Conservation (phyloP, 1,140 invertebrate genomes). For the Macrobrachium rosenbergii region DNA sequence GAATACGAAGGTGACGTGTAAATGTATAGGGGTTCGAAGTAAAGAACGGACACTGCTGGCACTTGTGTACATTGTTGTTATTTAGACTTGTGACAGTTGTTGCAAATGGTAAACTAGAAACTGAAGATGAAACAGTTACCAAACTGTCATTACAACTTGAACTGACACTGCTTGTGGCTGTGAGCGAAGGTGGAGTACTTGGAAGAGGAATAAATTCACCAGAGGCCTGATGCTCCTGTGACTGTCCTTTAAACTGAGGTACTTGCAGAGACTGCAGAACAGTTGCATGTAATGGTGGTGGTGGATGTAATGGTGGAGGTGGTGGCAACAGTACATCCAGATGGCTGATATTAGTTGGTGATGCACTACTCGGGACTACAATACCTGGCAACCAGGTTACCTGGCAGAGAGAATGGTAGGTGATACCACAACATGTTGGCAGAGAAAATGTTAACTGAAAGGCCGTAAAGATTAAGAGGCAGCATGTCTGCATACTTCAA, state of each 20-base stretch:
- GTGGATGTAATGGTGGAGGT: constrained; percentile 29
- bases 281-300: constrained; percentile 10
- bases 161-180: background rate
- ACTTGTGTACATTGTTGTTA: constrained; percentile 52
- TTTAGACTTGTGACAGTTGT: constrained; percentile 6
- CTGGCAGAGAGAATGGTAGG: constrained; percentile 60
- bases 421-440: constrained; percentile 57
- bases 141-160: background rate
- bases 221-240: background rate
- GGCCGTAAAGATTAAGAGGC: constrained; percentile 7
- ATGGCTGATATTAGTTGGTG: too few relatives aligned
- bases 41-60: constrained; percentile 50
- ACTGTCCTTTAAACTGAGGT: background rate
- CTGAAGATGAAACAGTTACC: background rate
- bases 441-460: constrained; percentile 21
- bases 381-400: constrained; percentile 45
- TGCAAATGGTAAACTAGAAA: background rate
- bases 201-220: background rate
- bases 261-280: constrained; percentile 1
- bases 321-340: background rate
- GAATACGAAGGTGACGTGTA: constrained; percentile 58
- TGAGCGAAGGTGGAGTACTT: background rate
- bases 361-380: constrained; percentile 46
- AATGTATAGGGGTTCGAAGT: constrained; percentile 60
- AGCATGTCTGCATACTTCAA: constrained; percentile 46